These are phyloP conservation scores for Plagiodera versicolora DNA, from an alignment of 2,888 invertebrate species.

Conservation along the genomic window DNA sequence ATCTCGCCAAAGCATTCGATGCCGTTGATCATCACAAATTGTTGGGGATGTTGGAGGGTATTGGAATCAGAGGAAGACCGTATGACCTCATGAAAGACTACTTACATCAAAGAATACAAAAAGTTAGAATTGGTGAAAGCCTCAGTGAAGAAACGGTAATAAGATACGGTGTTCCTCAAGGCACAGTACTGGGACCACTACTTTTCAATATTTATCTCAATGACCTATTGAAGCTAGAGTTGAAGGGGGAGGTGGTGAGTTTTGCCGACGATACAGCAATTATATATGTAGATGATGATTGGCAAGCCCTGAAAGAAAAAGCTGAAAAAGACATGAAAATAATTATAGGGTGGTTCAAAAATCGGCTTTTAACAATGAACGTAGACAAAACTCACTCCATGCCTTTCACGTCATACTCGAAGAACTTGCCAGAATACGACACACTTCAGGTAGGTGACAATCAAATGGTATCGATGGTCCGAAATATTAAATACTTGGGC, in stretches of 20 bases:
- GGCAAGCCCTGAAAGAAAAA: background rate
- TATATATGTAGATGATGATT: background rate
- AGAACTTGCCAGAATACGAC: background rate
- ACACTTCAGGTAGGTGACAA: too few species aligned
- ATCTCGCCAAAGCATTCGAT: constrained; percentile 7
- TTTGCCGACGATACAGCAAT: constrained; percentile 7
- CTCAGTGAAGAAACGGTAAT: background rate
- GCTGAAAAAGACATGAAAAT: background rate
- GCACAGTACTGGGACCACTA: background rate
- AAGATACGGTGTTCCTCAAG: background rate
- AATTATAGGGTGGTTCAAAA: background rate
- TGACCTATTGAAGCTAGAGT: background rate
- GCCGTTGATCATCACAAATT: constrained; percentile 6
- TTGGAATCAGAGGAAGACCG: constrained; percentile 6
- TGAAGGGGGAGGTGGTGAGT: background rate
- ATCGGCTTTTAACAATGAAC: constrained; percentile 9
- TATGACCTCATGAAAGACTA: constrained; percentile 4
- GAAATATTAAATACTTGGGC: too few species aligned
- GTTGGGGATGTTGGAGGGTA: background rate
- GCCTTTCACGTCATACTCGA: background rate
- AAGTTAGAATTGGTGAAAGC: background rate
- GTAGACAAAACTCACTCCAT: constrained; percentile 2
- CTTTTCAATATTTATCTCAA: background rate
- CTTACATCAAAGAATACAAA: background rate
- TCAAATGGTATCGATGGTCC: too few species aligned